These are phyloP conservation scores for Odontocolon sp. DNA, from an alignment of 2,888 invertebrate genomes.

Conservation along the genomic window DNA sequence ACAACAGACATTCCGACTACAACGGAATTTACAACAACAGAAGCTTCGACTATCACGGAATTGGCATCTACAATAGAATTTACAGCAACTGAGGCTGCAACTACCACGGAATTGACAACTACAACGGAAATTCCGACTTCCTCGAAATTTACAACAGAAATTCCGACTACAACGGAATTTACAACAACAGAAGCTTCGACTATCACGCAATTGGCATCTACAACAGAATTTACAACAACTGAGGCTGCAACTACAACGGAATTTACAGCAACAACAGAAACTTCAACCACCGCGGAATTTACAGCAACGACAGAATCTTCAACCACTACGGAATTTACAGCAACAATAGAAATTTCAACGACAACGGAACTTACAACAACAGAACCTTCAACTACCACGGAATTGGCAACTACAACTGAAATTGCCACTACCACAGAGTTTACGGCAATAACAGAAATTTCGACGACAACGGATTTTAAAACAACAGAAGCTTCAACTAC, in stretches of 20 bases:
- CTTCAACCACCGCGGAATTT: no score
- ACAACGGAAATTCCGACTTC: not conserved
- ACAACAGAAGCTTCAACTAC: constrained; percentile 23
- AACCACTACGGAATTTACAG: not conserved
- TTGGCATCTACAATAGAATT: constrained; percentile 29
- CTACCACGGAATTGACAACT: not conserved
- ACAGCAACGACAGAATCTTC: not conserved
- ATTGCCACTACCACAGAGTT: not conserved
- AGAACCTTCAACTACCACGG: no score
- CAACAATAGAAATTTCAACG: not conserved
- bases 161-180: not conserved
- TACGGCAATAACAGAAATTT: no score
- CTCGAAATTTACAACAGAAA: no score
- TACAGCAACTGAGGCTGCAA: constrained; percentile 27
- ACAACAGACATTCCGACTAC: constrained; percentile 30
- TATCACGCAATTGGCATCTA: not conserved
- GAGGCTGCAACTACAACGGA: constrained; percentile 2
- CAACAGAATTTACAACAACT: constrained; percentile 42
- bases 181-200: no score
- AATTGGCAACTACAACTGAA: constrained; percentile 13
- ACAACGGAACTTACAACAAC: not conserved
- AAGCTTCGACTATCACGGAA: not conserved
- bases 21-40: not conserved
- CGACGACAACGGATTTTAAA: constrained; percentile 29
- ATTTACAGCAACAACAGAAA: not conserved